phyloP scores from a whole-genome alignment of 2,797 vertebrate species.

The Mormyrus proboscirostris region DNA sequence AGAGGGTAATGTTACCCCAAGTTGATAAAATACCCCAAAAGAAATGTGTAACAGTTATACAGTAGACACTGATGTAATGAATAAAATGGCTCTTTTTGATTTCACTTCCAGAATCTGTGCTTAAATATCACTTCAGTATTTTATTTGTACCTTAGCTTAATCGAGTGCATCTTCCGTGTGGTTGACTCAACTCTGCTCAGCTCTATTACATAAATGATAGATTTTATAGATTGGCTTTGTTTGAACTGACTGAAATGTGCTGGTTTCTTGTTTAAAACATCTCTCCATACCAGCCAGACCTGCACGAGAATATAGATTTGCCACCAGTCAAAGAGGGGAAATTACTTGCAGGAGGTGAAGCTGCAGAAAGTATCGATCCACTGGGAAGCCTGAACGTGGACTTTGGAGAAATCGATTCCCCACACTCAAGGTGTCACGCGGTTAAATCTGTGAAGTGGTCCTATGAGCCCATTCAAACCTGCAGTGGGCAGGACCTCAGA shows the following conservation, averaged over 20 bases:
- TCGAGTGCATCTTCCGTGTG: not conserved
- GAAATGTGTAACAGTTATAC: not conserved
- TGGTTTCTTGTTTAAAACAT: not conserved
- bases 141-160: not conserved
- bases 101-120: not conserved
- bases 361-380: not conserved
- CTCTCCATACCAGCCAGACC: not conserved
- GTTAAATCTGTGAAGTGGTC: constrained; percentile 10
- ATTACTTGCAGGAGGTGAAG: not conserved
- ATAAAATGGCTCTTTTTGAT: constrained; percentile 4
- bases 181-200: not conserved
- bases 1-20: not conserved
- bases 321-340: not conserved
- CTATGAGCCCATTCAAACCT: not conserved
- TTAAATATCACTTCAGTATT: not conserved
- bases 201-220: constrained; percentile 9
- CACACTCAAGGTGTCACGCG: not conserved
- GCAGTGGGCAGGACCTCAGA: not conserved
- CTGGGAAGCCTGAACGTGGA: not conserved
- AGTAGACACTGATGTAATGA: not conserved
- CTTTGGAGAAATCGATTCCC: constrained; percentile 3
- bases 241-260: not conserved
- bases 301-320: constrained; percentile 3
- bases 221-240: not conserved
- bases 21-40: constrained; percentile 1